A percentile compares a stretch with the other conserved stretches of the same genome.
phyloP scores from a whole-genome alignment of 2,113 vertebrate species.

The Nestor notabilis region DNA sequence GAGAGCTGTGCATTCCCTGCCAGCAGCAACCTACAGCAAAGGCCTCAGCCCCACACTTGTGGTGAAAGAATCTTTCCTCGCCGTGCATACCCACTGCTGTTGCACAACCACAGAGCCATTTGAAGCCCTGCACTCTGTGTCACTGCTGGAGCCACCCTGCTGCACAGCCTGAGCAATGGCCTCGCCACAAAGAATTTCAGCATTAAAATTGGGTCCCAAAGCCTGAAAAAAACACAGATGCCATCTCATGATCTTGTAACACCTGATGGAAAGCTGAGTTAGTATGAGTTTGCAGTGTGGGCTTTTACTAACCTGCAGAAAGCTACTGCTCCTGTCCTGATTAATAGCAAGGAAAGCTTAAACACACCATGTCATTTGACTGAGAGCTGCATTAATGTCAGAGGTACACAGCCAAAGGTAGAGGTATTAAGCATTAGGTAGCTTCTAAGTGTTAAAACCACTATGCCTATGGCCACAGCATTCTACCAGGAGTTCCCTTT shows the following conservation, averaged over 20 bases:
- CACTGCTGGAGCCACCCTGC: not conserved
- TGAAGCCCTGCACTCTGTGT: not conserved
- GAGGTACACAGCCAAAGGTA: not conserved
- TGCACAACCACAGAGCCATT: not conserved
- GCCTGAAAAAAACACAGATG: not conserved
- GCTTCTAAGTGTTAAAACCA: not conserved
- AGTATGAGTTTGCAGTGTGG: not conserved
- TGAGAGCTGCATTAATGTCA: not conserved
- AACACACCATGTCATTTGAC: not conserved
- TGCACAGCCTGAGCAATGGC: not conserved
- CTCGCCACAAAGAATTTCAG: not conserved
- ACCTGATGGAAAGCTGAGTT: not conserved
- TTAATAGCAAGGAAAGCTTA: not conserved
- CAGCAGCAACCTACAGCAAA: not conserved
- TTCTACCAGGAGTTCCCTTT: not conserved
- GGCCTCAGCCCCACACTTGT: fast-evolving
- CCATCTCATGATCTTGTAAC: not conserved
- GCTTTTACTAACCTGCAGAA: not conserved
- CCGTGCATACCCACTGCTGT: not conserved
- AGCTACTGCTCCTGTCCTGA: not conserved
- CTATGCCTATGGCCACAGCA: not conserved
- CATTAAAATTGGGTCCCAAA: not conserved
- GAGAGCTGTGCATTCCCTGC: fast-evolving
- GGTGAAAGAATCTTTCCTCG: not conserved
- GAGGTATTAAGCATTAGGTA: not conserved